Evolutionary conservation across 2,797 vertebrate species (phyloP).

Genomic region (Microcaecilia unicolor): DNA sequence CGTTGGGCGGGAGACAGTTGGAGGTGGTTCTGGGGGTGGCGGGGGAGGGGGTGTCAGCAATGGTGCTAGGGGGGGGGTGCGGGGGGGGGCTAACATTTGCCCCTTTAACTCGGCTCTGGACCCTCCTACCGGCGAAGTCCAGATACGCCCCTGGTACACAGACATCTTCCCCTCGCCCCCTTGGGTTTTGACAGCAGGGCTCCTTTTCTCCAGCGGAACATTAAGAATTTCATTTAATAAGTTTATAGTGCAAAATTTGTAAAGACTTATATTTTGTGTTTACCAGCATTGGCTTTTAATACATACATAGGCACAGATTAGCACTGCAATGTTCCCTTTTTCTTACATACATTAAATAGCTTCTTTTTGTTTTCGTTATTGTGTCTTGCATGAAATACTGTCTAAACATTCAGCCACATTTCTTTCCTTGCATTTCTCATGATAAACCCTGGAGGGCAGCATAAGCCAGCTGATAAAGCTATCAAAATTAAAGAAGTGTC

Average conservation of each 20-base stretch:
- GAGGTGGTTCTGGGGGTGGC: no score
- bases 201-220: background rate
- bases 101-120: no score
- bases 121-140: no score
- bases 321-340: background rate
- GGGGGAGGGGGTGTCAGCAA: no score
- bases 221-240: background rate
- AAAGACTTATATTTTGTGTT: background rate
- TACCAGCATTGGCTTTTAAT: background rate
- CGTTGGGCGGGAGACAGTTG: no score
- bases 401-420: no score
- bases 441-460: slow-evolving; percentile 37
- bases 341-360: background rate
- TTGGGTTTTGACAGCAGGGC: background rate
- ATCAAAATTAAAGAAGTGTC: background rate
- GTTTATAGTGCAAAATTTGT: background rate
- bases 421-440: background rate
- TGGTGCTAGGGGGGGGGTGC: no score
- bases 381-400: background rate
- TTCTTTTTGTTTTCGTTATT: background rate
- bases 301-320: slow-evolving; percentile 4
- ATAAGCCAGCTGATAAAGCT: slow-evolving; percentile 5
- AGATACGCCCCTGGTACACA: no score
- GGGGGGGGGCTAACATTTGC: no score
- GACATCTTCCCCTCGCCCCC: no score